These are phyloP conservation scores for Cygnus olor DNA, from an alignment of 2,797 vertebrate species.

Conservation along the genomic window DNA sequence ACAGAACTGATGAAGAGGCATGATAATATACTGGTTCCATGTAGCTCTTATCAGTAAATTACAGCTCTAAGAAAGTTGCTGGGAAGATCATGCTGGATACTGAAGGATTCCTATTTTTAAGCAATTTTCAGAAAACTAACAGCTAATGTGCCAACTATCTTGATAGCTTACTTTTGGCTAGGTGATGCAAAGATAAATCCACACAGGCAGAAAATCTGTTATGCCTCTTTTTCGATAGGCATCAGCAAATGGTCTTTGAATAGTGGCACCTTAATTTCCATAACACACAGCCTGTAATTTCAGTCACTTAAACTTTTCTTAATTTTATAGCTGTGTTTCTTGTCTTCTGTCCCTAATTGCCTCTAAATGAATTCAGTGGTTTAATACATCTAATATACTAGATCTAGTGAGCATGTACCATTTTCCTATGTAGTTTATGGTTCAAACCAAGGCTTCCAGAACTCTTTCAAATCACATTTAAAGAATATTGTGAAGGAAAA, in stretches of 20 bases:
- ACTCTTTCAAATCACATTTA: not conserved
- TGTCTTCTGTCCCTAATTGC: not conserved
- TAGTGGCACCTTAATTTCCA: not conserved
- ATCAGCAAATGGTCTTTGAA: not conserved
- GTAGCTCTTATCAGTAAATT: constrained; percentile 4
- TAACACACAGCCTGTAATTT: not conserved
- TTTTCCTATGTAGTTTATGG: not conserved
- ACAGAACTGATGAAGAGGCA: not conserved
- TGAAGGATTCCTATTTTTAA: not conserved
- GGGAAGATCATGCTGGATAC: not conserved
- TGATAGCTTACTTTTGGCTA: not conserved
- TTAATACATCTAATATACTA: not conserved
- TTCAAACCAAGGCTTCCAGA: not conserved
- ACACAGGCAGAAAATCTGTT: not conserved
- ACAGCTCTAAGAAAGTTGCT: not conserved
- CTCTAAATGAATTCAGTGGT: not conserved
- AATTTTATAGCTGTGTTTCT: not conserved
- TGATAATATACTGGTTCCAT: constrained; percentile 8
- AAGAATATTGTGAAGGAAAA: not conserved
- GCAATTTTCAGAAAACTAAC: not conserved
- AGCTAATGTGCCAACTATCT: not conserved
- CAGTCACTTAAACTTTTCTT: not conserved
- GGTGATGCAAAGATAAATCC: not conserved
- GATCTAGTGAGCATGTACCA: fast-evolving
- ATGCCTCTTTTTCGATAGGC: not conserved